Percentiles rank a stretch among this genome's conserved stretches.
Evolutionary conservation across 2,888 invertebrate species (phyloP).

Genomic region (Andrena praecox): DNA sequence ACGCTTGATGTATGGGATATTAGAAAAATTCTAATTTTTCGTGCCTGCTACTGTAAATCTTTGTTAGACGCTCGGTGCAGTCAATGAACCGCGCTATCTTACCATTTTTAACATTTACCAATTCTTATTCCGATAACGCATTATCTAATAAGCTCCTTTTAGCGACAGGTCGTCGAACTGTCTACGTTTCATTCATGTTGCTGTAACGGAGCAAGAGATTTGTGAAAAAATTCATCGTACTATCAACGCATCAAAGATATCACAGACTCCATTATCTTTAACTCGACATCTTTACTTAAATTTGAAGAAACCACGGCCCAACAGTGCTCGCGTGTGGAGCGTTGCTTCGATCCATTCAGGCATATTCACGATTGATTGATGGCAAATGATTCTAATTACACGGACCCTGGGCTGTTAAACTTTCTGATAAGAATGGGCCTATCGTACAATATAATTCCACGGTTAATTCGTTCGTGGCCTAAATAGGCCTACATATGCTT

Average conservation of each 20-base stretch:
- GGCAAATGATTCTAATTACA: not conserved
- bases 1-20: not conserved
- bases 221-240: no score
- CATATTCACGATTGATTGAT: not conserved
- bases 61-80: conserved; percentile 4
- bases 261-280: no score
- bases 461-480: conserved; percentile 44
- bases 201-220: not conserved
- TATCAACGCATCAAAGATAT: no score
- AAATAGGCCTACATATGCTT: not conserved
- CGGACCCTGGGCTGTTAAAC: not conserved
- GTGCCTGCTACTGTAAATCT: not conserved
- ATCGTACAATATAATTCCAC: not conserved
- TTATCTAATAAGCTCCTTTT: conserved; percentile 47
- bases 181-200: conserved; percentile 20
- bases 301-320: not conserved
- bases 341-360: not conserved
- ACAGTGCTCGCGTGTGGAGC: not conserved
- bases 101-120: conserved; percentile 36
- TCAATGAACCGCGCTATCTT: conserved; percentile 64
- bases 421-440: not conserved
- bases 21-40: not conserved
- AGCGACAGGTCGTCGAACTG: conserved; percentile 37
- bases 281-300: no score
- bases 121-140: conserved; percentile 59